These are phyloP conservation scores for Hystrix brachyura DNA, from an alignment of 2,113 vertebrate species.

Conservation along the genomic window DNA sequence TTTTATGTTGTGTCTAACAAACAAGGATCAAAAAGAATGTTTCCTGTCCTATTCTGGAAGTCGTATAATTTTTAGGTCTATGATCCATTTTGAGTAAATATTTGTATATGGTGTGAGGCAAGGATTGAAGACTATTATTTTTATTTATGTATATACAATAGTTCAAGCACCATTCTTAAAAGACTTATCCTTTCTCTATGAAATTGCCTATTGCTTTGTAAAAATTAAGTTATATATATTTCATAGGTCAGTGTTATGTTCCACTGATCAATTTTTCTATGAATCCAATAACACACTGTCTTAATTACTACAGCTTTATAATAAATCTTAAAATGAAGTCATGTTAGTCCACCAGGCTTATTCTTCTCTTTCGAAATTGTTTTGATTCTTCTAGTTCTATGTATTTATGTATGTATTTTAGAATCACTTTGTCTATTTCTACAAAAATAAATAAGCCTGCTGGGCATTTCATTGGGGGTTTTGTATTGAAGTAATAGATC, in stretches of 20 bases:
- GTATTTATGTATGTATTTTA: neutral
- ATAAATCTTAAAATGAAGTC: neutral
- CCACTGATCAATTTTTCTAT: neutral
- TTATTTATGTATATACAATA: neutral
- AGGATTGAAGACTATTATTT: neutral
- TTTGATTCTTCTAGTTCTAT: neutral
- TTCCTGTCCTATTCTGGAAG: neutral
- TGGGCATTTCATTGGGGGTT: neutral
- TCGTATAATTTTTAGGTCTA: neutral
- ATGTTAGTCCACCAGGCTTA: neutral
- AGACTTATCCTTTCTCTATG: neutral
- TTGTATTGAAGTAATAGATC: neutral
- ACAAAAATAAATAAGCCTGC: neutral
- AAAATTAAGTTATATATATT: neutral
- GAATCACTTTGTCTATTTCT: neutral
- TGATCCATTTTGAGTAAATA: neutral
- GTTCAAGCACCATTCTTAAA: neutral
- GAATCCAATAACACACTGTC: neutral
- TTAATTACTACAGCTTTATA: neutral
- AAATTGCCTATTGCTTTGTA: neutral
- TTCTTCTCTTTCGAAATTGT: neutral
- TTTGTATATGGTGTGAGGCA: neutral
- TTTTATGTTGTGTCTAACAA: neutral
- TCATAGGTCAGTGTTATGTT: neutral
- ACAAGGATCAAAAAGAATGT: neutral